A percentile compares a stretch with the other conserved stretches of the same genome.
phyloP scores from a whole-genome alignment of 2,888 invertebrate species.

The Baccha elongata region DNA sequence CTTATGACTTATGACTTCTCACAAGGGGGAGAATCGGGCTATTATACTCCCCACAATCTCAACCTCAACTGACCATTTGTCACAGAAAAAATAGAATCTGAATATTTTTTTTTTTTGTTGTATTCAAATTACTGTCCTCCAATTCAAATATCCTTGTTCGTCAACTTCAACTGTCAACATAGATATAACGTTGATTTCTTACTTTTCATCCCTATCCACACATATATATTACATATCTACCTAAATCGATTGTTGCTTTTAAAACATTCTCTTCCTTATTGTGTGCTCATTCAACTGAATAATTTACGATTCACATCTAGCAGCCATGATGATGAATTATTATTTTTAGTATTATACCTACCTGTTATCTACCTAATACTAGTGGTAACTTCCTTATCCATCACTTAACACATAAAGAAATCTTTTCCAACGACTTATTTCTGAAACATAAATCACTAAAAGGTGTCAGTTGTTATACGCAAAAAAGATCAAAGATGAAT shows the following conservation, averaged over 20 bases:
- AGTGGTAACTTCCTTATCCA: constrained; percentile 24
- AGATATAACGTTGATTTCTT: not conserved
- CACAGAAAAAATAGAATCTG: not conserved
- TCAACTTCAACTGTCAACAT: not conserved
- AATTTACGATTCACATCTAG: not conserved
- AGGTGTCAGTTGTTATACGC: not conserved
- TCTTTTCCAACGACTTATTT: not conserved
- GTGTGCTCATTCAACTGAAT: constrained; percentile 1
- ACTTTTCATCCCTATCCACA: not conserved
- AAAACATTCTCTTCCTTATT: not conserved
- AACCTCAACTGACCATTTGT: not conserved
- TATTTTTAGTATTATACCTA: not conserved
- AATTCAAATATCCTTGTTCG: not conserved
- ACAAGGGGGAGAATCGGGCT: too few relatives aligned
- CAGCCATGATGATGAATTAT: not conserved
- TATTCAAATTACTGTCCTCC: not conserved
- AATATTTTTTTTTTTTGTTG: not conserved
- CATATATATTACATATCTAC: too few relatives aligned
- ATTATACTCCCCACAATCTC: too few relatives aligned
- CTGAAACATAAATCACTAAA: constrained; percentile 4
- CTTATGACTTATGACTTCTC: too few relatives aligned
- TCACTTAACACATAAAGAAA: not conserved
- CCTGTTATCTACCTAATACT: not conserved
- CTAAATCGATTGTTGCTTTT: not conserved
- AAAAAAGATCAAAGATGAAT: constrained; percentile 24